These are phyloP conservation scores for Tetraodon nigroviridis DNA, from an alignment of 2,113 vertebrate species.

Conservation along the genomic window DNA sequence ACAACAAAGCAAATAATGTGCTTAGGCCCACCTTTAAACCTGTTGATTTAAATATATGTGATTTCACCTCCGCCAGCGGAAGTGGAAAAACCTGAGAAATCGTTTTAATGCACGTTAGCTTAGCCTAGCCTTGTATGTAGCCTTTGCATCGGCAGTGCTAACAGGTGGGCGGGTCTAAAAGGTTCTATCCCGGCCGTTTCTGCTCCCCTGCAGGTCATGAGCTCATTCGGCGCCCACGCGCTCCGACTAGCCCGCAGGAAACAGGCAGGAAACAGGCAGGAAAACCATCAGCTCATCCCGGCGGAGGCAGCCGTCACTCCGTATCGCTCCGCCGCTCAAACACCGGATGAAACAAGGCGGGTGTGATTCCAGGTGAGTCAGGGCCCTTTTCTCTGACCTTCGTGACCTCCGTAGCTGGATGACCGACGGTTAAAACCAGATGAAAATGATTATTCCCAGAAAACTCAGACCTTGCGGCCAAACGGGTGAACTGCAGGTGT, in stretches of 20 bases:
- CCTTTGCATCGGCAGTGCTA: no score
- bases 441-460: no score
- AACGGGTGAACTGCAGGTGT: no score
- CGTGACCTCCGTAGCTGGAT: slow-evolving; percentile 4
- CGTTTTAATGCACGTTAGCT: no score
- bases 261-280: slow-evolving; percentile 16
- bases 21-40: background rate
- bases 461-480: no score
- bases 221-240: background rate
- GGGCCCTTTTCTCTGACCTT: slow-evolving; percentile 10
- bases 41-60: no score
- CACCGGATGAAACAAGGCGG: slow-evolving; percentile 27
- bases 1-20: background rate
- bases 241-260: slow-evolving; percentile 35
- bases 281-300: slow-evolving; percentile 31
- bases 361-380: slow-evolving; percentile 27
- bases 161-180: no score
- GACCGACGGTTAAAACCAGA: background rate
- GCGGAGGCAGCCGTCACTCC: slow-evolving; percentile 17
- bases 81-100: no score
- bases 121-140: no score
- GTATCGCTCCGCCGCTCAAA: slow-evolving; percentile 31
- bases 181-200: no score
- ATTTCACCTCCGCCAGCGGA: no score
- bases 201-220: no score